These are phyloP conservation scores for Yponomeuta malinellus DNA, from an alignment of 2,888 invertebrate genomes.

Conservation along the genomic window DNA sequence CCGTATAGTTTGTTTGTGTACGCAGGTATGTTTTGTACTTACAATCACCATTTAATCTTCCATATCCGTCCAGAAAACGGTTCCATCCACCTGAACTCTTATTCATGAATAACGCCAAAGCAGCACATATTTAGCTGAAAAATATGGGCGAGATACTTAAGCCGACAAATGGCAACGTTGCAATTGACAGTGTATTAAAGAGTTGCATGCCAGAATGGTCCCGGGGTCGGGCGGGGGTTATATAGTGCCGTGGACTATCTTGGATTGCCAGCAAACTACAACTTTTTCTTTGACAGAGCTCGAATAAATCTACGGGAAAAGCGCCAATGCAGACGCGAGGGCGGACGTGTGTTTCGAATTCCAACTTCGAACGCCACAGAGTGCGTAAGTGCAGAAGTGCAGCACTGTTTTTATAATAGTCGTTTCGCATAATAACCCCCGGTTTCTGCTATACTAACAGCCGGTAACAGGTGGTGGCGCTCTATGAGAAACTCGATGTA, in stretches of 20 bases:
- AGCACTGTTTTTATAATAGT: no score
- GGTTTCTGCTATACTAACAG: no score
- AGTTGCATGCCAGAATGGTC: constrained; percentile 64
- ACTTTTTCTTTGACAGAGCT: constrained; percentile 71
- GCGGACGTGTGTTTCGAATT: constrained; percentile 18
- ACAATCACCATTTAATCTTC: not conserved
- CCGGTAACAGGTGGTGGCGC: no score
- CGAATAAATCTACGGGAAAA: constrained; percentile 58
- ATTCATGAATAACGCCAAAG: constrained; percentile 22
- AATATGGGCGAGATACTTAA: constrained; percentile 60
- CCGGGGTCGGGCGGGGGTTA: constrained; percentile 13
- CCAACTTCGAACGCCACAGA: not conserved
- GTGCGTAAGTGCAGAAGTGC: not conserved
- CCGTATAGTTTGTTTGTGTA: no score
- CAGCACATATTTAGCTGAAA: constrained; percentile 48
- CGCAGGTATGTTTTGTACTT: no score
- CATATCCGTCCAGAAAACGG: not conserved
- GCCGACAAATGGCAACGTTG: constrained; percentile 70
- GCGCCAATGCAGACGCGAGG: constrained; percentile 48
- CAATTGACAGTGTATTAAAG: constrained; percentile 74
- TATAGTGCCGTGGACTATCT: constrained; percentile 29
- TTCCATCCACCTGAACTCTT: not conserved
- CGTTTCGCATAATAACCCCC: no score
- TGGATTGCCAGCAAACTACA: constrained; percentile 59
- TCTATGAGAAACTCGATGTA: no score